Evolutionary conservation across 2,113 vertebrate genomes (phyloP), one percentile per base, ranked within the genome.

Genomic region (Odontophorus gujanensis): DNA sequence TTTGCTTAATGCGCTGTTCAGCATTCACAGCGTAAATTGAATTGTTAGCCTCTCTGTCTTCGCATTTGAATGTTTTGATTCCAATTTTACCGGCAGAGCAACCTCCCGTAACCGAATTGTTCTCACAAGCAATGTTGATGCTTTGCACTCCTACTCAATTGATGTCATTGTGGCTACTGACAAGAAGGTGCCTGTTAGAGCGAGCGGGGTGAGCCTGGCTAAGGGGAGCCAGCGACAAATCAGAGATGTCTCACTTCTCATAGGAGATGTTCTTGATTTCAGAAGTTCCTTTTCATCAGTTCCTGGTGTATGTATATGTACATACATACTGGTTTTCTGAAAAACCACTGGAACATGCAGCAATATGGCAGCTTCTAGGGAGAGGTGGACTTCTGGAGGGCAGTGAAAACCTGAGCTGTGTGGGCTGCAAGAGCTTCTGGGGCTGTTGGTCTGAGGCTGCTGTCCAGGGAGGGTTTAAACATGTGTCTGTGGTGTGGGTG

Each of bases 61-160:
- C 89, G 92, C 91, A 84, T 90, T 67, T 69, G 96, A 90, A 91
- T 93, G 95, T 95, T 96, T 93, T 87, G 80, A 94, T 94, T 94
- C 96, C 61, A 61, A 86, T 79, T 89, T 93, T 93, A 66, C 92
- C 85, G 71, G 67, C 91, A 67, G 85, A 95, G 81, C 90, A 93
- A 82, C 89, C 91, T 92, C 87, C 92, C 66, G 90, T 94, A 82
- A 92, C 87, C 58, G 85, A 66, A 93, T 93, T 95, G 89, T 92
- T 93, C 92, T 94, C 80, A 36, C 91, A 74, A 85, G 82, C 69
- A 34, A 89, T 87, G 94, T 83, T 87, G 93, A 82, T 91, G 92
- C 87, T 89, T 78, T 89, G 79, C 84, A 45, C 88, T 96, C 96
- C 91, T 76, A 90, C 96, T 93, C 92, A 89, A 45, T 93, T 95